Base-by-base conservation (phyloP, 2,113 vertebrate species). In the Leptocoma aspasia region DNA sequence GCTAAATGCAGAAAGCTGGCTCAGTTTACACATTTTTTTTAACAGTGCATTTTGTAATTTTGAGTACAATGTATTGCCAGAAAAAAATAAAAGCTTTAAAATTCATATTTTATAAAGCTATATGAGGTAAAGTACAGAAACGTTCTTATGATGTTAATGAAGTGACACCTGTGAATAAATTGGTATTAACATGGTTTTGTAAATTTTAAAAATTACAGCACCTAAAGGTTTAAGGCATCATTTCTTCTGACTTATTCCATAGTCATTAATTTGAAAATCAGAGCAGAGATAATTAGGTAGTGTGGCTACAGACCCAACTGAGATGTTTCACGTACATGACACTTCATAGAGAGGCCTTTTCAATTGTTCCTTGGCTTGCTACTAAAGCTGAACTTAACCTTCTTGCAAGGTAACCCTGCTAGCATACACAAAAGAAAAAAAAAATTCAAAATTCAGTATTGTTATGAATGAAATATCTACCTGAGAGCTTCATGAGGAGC, bases 401-500 rank as follows among this genome's bases (percentile, higher is more conserved):
- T 85, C 71, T 80, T 73, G 60, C 60, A 85, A 73, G 16, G 47
- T n/a, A 63, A 87, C 15, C 11, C 31, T 66, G 41, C 8, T 31
- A 71, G 57, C 30, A 66, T 3, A 64, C 6, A 31, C 12, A 30
- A 4, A 17, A 39, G 39, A 39, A 65, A 33, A 23, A 21, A 15
- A 9, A 2, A 23, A 15, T 47, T 27, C 39, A 65, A 70, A 70
- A 23, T 21, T 80, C 52, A 92, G 6, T 50, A 85, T 42, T 75
- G 90, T 59, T 60, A 96, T n/a, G n/a, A 96, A 88, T 63, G 35
- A 96, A 96, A 44, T 53, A 42, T 73, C 79, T 98, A 99, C 99
- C 99, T 99, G 99, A 99, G 53, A 99, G 98, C 88, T 99, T 99
- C 96, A 99, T 99, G 80, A 99, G 99, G 95, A 99, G 98, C 94